Base-by-base conservation (phyloP, 2,888 invertebrate species). In the Calephelis perditalis region DNA sequence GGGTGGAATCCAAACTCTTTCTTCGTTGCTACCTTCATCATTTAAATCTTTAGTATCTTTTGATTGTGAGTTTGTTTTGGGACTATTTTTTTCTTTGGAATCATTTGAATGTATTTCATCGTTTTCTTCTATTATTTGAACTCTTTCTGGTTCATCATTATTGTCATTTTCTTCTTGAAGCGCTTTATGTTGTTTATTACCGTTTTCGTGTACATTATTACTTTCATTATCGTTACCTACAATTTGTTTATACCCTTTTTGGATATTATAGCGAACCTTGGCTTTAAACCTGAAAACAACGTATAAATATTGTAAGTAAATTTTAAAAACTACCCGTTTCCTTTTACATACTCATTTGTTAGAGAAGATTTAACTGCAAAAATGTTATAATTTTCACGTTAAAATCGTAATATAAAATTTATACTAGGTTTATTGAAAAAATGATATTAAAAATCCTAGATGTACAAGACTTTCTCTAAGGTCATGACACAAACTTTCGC, bases 261-360 rank as follows among this genome's bases (percentile, higher is more conserved):
- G 45, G 56, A 45, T 15, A 47, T 60, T 26, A 56, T 62, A 65
- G 12, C 56, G 56, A 43, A 67, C 60, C 46, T 65, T 60, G 46
- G 66, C 67, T 58, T 62, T 65, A 59, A 68, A 67, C 55, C 68
- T 68, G 58, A 46, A 63, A 63, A 9, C 37, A 15, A 49, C 8
- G 15, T 9, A 37, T 7, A 8, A 40, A 40, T 40, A 37, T 37
- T 7, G 37, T 7, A 40, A 40, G 5, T 40, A 40, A 40, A 40
- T 40, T 26, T 26, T 4, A 40, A 40, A 40, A 40, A 40, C 4
- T 40, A 6, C 40, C 5, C 8, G 40, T 40, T 6, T 40, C 6
- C 5, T 40, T 40, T 40, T 8, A 40, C 40, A 40, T 40, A 40
- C 40, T 26, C 26, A 26, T 26, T 26, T 26, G 1, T 40, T 40